phyloP scores from a whole-genome alignment of 2,888 invertebrate genomes.

The Dolichomitus sp. region DNA sequence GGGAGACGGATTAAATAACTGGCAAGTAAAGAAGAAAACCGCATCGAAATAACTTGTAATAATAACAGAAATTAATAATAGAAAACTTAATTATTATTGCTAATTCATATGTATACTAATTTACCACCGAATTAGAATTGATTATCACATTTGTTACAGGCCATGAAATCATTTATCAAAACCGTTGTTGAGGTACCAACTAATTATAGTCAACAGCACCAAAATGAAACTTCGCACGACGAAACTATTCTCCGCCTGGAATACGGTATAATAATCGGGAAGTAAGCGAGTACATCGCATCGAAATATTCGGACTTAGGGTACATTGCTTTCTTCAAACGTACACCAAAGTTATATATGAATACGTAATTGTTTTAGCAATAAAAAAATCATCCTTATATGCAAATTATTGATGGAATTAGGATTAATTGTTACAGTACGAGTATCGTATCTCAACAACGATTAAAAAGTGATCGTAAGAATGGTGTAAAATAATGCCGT shows the following conservation, averaged over 20 bases:
- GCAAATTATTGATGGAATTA: neutral
- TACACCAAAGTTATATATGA: neutral
- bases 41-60: conserved; percentile 1
- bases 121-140: neutral
- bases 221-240: neutral
- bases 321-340: neutral
- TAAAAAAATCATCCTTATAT: neutral
- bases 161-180: neutral
- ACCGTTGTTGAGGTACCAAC: neutral
- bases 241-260: neutral
- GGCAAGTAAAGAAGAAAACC: neutral
- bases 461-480: neutral
- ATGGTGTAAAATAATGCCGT: neutral
- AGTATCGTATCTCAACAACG: neutral
- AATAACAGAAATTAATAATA: neutral
- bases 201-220: neutral
- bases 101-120: neutral
- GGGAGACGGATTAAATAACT: neutral
- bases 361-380: neutral
- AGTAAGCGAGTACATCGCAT: neutral
- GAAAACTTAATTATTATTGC: neutral
- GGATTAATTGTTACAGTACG: conserved; percentile 1
- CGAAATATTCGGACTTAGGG: conserved; percentile 1
- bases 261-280: neutral
- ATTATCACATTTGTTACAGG: neutral